Base-by-base conservation (phyloP, 2,888 invertebrate genomes). In the Hydrotaea diabolus region DNA sequence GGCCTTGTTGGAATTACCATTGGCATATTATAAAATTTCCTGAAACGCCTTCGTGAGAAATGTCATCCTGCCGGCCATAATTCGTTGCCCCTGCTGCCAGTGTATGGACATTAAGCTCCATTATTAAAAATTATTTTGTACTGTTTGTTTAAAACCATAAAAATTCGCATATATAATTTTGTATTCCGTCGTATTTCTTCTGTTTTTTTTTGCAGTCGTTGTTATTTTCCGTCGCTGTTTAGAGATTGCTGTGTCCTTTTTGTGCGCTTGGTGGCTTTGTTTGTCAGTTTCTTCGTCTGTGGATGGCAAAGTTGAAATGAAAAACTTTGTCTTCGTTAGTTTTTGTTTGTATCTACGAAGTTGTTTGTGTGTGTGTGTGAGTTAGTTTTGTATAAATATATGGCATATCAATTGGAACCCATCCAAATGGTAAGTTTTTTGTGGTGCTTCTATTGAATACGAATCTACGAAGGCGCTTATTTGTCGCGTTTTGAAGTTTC, bases 351-450 rank as follows among this genome's bases (percentile, higher is more conserved):
- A 11, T 8, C 39, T 39, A 13, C 9, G 39, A 39, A 39, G 9
- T 39, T 39, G 39, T 76, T 62, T 55, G 73, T 62, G 13, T 62
- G 17, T 59, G 23, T 46, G 76, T 55, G 64, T 13, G 26, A 23
- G 55, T 36, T 69, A 26, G n/a, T 26, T 72, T 36, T 26, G 55
- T 55, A 26, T 23, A 43, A 23, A 74, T 73, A 21, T 23, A 53
- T 62, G 21, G 71, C 43, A 79, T 77, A 87, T 85, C 86, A 85
- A 86, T 90, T 90, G 89, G 89, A 90, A 87, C 82, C 76, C 87
- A 88, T 90, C 90, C 89, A 90, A 90, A 88, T 87, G 86, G 84
- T 86, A 88, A 88, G 87, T 89, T 88, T 86, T 80, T 75, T 74
- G 78, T 89, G 88, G 26, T 17, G 21, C 87, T 88, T 86, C 87